A percentile compares a stretch with the other conserved stretches of the same genome.
These are phyloP conservation scores for Eufriesea mexicana DNA, from an alignment of 1,140 invertebrate genomes.

Conservation along the genomic window DNA sequence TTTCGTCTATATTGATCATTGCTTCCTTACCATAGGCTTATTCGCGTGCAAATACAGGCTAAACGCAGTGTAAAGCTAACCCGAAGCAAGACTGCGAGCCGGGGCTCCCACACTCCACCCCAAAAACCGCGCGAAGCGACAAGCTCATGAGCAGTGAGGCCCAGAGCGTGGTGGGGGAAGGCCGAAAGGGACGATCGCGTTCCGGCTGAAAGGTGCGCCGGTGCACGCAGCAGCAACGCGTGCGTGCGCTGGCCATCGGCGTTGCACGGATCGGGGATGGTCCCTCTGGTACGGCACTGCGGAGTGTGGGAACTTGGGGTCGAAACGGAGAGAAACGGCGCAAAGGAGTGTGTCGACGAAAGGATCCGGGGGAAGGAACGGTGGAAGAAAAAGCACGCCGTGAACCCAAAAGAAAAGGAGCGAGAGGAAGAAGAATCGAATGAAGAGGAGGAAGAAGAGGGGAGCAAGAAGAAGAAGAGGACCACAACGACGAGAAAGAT, in stretches of 20 bases:
- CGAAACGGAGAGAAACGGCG: slow-evolving; percentile 39
- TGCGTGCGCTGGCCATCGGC: slow-evolving; percentile 40
- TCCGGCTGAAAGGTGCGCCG: neutral
- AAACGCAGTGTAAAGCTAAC: no score
- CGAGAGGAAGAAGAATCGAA: slow-evolving; percentile 48
- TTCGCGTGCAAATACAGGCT: no score
- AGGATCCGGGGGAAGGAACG: slow-evolving; percentile 22
- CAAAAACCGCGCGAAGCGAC: no score
- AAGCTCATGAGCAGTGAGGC: no score
- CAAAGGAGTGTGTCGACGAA: slow-evolving; percentile 25
- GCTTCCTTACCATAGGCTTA: no score
- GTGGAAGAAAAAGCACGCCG: slow-evolving; percentile 58
- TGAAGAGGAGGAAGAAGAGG: slow-evolving; percentile 17
- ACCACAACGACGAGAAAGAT: slow-evolving; percentile 38
- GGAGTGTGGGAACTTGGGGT: slow-evolving; percentile 66
- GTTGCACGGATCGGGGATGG: neutral
- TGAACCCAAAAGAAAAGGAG: slow-evolving; percentile 34
- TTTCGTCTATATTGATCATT: no score
- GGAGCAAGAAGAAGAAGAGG: neutral
- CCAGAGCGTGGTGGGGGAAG: slow-evolving; percentile 1
- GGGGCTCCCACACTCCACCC: no score
- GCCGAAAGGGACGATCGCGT: slow-evolving; percentile 12
- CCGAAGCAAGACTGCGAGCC: no score
- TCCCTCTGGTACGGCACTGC: slow-evolving; percentile 48
- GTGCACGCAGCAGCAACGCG: slow-evolving; percentile 46